Evolutionary conservation across 2,888 invertebrate species (phyloP), one percentile per base, ranked within the genome.

Genomic region (Diogma glabrata): DNA sequence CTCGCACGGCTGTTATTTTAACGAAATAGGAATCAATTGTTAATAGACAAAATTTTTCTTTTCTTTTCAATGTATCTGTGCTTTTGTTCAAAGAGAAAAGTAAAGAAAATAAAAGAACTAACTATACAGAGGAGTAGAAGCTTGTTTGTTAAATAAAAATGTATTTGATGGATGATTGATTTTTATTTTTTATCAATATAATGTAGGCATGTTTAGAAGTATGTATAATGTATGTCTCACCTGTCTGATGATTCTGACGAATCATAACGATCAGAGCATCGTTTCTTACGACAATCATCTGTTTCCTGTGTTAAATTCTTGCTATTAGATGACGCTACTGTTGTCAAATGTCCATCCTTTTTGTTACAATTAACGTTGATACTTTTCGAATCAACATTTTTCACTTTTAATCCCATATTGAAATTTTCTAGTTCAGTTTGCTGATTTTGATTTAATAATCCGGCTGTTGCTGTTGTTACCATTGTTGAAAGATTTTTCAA

Each of bases 181-280:
- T n/a, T n/a, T n/a, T n/a, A n/a, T n/a, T n/a, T n/a, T n/a, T n/a
- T n/a, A n/a, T n/a, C n/a, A n/a, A n/a, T n/a, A n/a, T n/a, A n/a
- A n/a, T n/a, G n/a, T n/a, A n/a, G n/a, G n/a, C n/a, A n/a, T n/a
- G n/a, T n/a, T n/a, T n/a, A n/a, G n/a, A n/a, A n/a, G n/a, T n/a
- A n/a, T n/a, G 10, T 10, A 40, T 40, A 43, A 43, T 22, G 10
- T 17, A 7, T 46, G 57, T 67, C 77, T 77, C 71, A 89, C 90
- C 90, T 90, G 86, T 90, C 90, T 73, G 89, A 90, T 65, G 89
- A 89, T 75, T 90, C 90, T 64, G 89, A 89, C 72, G 89, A 90
- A 78, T 91, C 90, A 76, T 87, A 90, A 75, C 89, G 81, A 79
- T 90, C 88, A 70, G 86, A 78, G 74, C 89, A 87, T 73, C 90